Evolutionary conservation across 2,888 invertebrate species (phyloP).

Genomic region (Frankliniella intonsa): DNA sequence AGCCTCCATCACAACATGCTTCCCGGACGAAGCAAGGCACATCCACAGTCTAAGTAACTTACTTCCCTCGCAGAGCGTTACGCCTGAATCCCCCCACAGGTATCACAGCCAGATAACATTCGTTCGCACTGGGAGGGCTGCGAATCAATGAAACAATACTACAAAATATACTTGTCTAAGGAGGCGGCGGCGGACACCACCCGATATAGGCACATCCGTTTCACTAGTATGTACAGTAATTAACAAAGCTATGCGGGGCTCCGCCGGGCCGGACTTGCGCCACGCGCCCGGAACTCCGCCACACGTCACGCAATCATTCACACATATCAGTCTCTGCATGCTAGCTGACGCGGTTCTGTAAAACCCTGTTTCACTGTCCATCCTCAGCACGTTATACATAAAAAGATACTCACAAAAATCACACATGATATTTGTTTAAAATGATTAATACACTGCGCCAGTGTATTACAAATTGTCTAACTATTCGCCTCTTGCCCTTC

Average conservation of each 20-base stretch:
- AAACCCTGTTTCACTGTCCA: conserved; percentile 15
- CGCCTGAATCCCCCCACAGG: background rate
- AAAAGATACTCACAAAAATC: conserved; percentile 2
- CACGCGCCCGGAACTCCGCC: background rate
- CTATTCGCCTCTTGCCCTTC: background rate
- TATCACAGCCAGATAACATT: conserved; percentile 21
- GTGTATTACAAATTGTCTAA: background rate
- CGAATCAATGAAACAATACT: conserved; percentile 17
- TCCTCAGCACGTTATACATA: conserved; percentile 2
- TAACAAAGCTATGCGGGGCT: background rate
- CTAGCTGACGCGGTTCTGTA: conserved; percentile 15
- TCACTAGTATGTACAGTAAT: conserved; percentile 15
- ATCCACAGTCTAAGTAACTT: conserved; percentile 12
- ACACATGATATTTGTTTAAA: background rate
- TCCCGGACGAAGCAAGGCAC: background rate
- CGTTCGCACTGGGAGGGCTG: conserved; percentile 9
- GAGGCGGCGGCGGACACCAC: background rate
- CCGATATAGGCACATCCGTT: conserved; percentile 24
- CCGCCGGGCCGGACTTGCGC: background rate
- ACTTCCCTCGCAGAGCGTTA: background rate
- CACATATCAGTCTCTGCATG: conserved; percentile 21
- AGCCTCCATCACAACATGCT: conserved; percentile 9
- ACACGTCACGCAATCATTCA: background rate
- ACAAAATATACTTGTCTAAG: conserved; percentile 27
- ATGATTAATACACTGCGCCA: background rate